Evolutionary conservation across 2,888 invertebrate species (phyloP).

Genomic region (Eupithecia exiguata): DNA sequence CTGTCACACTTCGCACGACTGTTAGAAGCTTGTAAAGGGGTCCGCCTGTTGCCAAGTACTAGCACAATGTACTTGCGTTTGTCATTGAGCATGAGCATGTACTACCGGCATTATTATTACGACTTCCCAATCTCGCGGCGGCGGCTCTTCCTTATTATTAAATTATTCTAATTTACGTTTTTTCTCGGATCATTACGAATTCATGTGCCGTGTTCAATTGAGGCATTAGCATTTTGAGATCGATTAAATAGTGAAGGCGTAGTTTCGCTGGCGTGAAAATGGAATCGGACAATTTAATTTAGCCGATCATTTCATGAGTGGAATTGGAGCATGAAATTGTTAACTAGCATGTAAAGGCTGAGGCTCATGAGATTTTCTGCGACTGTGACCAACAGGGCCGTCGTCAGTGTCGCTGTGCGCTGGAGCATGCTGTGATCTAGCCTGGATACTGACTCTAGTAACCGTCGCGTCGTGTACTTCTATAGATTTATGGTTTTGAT

Average conservation of each 20-base stretch:
- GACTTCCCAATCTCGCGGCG: conserved; percentile 68
- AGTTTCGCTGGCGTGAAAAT: conserved; percentile 57
- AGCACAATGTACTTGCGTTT: conserved; percentile 57
- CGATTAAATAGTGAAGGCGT: conserved; percentile 50
- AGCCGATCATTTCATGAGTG: conserved; percentile 70
- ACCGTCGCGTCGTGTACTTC: not conserved
- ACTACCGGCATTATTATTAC: conserved; percentile 73
- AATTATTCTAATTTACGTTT: conserved; percentile 61
- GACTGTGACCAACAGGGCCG: conserved; percentile 64
- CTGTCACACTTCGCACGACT: conserved; percentile 76
- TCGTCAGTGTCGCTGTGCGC: conserved; percentile 58
- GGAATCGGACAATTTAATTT: conserved; percentile 72
- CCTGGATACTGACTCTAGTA: conserved; percentile 52
- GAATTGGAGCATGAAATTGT: conserved; percentile 77
- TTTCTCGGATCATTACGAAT: conserved; percentile 55
- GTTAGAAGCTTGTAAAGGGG: conserved; percentile 80
- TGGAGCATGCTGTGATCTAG: conserved; percentile 66
- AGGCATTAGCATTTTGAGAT: conserved; percentile 57
- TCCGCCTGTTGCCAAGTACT: conserved; percentile 77
- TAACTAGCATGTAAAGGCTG: conserved; percentile 63
- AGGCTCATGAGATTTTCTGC: conserved; percentile 67
- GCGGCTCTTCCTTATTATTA: conserved; percentile 70
- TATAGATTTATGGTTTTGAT: not conserved
- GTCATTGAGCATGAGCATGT: conserved; percentile 72
- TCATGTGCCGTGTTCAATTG: conserved; percentile 56